Base-by-base conservation (phyloP, 1,140 invertebrate genomes). In the Aphaenogaster rudis region DNA sequence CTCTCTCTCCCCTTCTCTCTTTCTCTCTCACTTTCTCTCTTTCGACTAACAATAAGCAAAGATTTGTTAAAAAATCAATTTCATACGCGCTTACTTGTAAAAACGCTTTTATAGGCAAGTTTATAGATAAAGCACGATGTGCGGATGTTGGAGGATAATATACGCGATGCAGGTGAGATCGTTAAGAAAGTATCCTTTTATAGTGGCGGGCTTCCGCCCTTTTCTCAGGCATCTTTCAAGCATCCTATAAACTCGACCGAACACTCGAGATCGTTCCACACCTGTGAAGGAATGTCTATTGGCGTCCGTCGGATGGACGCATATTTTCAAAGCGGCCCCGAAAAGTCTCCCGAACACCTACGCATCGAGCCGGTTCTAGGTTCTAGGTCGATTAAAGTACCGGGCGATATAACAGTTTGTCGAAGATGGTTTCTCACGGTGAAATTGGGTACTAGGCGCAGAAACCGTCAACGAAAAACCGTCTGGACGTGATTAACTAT, bases 361-460 rank as follows among this genome's bases (percentile, higher is more conserved):
- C 90, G 90, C 90, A 63, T 63, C 39, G n/a, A 28, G 33, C 42
- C 54, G 13, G 69, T 77, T 86, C 33, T 52, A 76, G 50, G 33
- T 54, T 42, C 33, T 71, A 71, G 39, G 36, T 48, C 80, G 89
- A 86, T 88, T 72, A 66, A 64, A 71, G 33, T 66, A 48, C 9
- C 39, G 21, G 15, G n/a, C 86, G 15, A 36, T 61, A 11, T 48
- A 71, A 77, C 64, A 72, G 63, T 82, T 80, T 28, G 57, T 85
- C 63, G 61, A 36, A 63, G 69, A 69, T 52, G 36, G 57, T 89
- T 90, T 91, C 90, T 91, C 88, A 91, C 87, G 90, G 48, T 88
- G n/a, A 59, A 87, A 90, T 90, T 80, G 21, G 28, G 17, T 28
- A 64, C 28, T 13, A 15, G 61, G 11, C 69, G 28, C 21, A 48